A percentile compares a stretch with the other conserved stretches of the same genome.
Evolutionary conservation across 1,140 invertebrate species (phyloP).

Genomic region (Adelges cooleyi): DNA sequence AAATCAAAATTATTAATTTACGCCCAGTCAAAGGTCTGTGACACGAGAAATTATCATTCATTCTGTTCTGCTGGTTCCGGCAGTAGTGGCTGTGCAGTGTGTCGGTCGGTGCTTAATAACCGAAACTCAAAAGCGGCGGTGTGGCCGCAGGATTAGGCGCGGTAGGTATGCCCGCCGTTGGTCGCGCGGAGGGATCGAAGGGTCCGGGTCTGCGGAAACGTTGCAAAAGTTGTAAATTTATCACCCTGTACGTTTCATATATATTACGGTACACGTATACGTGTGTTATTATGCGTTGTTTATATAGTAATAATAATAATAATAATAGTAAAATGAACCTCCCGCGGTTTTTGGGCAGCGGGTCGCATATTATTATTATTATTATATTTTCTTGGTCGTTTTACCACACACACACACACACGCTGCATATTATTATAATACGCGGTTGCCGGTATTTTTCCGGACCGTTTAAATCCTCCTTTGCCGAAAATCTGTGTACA

Average conservation of each 20-base stretch:
- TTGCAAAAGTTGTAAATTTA: conserved; percentile 13
- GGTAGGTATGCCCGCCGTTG: not conserved
- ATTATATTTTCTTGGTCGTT: not conserved
- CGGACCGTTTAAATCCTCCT: conserved; percentile 14
- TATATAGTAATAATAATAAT: too few relatives aligned
- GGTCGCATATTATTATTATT: too few relatives aligned
- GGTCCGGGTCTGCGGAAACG: not conserved
- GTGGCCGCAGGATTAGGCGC: too few relatives aligned
- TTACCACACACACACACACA: not conserved
- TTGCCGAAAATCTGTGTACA: not conserved
- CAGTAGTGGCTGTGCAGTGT: too few relatives aligned
- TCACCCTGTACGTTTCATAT: not conserved
- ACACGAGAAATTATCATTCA: too few relatives aligned
- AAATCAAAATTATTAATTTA: too few relatives aligned
- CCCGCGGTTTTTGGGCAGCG: conserved; percentile 1
- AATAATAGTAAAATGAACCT: not conserved
- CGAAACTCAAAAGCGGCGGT: too few relatives aligned
- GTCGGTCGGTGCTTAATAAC: too few relatives aligned
- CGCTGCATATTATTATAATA: not conserved
- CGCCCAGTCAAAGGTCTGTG: too few relatives aligned
- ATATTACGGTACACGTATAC: not conserved
- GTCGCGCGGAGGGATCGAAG: not conserved
- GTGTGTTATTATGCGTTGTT: too few relatives aligned
- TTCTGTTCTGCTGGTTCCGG: too few relatives aligned
- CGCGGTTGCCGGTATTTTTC: not conserved